These are phyloP conservation scores for Galeruca laticollis DNA, from an alignment of 2,888 invertebrate genomes.

Conservation along the genomic window DNA sequence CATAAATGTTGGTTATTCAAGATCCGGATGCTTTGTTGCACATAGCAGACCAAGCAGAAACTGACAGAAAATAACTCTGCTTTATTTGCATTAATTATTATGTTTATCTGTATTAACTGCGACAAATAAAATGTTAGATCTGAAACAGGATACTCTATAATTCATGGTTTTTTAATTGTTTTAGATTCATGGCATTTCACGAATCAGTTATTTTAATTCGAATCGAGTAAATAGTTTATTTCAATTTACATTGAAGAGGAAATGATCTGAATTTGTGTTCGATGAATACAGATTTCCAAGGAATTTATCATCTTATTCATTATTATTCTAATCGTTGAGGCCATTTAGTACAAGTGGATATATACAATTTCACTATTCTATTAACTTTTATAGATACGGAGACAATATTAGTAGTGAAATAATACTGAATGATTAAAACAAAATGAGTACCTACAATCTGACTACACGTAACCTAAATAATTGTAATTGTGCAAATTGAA, in stretches of 20 bases:
- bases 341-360: too few species aligned
- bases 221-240: constrained; percentile 7
- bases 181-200: constrained; percentile 12
- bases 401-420: too few species aligned
- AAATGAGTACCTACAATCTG: too few species aligned
- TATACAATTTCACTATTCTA: too few species aligned
- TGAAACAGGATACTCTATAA: constrained; percentile 24
- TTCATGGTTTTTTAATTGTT: neutral
- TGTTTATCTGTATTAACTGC: constrained; percentile 18
- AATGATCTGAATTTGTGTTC: constrained; percentile 17
- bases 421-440: too few species aligned
- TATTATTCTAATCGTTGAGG: neutral
- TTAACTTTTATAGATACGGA: too few species aligned
- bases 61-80: constrained; percentile 18
- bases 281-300: constrained; percentile 4
- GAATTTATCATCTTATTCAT: neutral
- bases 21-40: constrained; percentile 28
- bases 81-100: constrained; percentile 23
- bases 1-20: constrained; percentile 24
- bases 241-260: constrained; percentile 7
- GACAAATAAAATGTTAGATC: constrained; percentile 3
- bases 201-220: constrained; percentile 7
- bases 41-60: constrained; percentile 31
- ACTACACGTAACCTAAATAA: too few species aligned
- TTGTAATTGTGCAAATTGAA: too few species aligned